Conservation (phyloP, 2,113 vertebrate species). For the Rissa tridactyla region DNA sequence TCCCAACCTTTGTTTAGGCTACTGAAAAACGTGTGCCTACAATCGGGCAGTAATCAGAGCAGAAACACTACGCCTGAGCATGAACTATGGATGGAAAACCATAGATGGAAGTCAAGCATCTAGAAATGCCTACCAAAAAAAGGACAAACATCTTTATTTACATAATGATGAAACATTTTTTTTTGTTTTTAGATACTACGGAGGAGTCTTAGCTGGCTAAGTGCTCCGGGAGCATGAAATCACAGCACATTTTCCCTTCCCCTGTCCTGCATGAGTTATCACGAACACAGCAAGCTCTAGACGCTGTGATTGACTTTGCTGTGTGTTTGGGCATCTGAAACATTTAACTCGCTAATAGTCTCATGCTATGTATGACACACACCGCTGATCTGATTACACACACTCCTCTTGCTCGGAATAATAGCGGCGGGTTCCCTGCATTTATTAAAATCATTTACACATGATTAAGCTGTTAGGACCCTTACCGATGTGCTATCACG, state of each 20-base stretch:
- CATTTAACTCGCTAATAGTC: not conserved
- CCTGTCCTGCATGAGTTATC: accelerated
- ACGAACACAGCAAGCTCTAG: not conserved
- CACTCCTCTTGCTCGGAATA: not conserved
- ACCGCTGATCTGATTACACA: not conserved
- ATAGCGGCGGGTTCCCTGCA: not conserved
- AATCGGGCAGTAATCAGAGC: not conserved
- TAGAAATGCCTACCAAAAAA: not conserved
- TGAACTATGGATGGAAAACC: not conserved
- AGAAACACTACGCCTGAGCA: not conserved
- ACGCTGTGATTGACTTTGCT: accelerated
- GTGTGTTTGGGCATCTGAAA: not conserved
- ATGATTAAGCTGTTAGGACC: not conserved
- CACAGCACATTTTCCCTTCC: not conserved
- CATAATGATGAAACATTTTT: not conserved
- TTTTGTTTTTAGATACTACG: not conserved
- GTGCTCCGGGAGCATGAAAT: not conserved
- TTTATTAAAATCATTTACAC: accelerated
- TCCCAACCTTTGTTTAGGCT: not conserved
- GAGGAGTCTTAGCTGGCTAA: not conserved
- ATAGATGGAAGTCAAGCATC: not conserved
- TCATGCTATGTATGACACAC: not conserved
- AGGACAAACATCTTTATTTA: not conserved
- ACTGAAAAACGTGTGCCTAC: not conserved
- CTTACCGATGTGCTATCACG: accelerated